These are phyloP conservation scores for Eledona agricola DNA, from an alignment of 2,888 invertebrate species.

Conservation along the genomic window DNA sequence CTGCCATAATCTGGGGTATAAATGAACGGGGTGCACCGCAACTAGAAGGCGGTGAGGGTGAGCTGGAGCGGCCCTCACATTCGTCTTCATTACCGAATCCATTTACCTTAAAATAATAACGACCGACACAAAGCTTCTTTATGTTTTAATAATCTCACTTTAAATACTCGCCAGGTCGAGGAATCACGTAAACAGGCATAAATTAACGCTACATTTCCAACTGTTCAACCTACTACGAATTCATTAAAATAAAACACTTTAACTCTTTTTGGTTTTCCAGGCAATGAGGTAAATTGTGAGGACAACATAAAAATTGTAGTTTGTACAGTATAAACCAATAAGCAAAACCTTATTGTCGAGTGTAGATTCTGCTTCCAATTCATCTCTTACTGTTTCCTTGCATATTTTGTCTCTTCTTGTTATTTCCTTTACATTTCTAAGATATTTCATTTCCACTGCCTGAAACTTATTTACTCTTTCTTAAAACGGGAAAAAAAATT, in stretches of 20 bases:
- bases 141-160: slow-evolving; percentile 41
- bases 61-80: slow-evolving; percentile 40
- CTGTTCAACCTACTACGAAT: neutral
- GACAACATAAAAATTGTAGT: too few species aligned
- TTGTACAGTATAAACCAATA: too few species aligned
- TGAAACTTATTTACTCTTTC: too few species aligned
- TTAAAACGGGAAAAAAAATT: too few species aligned
- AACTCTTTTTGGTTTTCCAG: too few species aligned
- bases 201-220: slow-evolving; percentile 15
- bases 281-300: too few species aligned
- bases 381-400: too few species aligned
- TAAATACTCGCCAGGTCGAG: slow-evolving; percentile 19
- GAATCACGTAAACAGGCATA: slow-evolving; percentile 18
- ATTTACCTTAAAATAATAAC: slow-evolving; percentile 53
- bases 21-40: slow-evolving; percentile 40
- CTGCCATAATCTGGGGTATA: slow-evolving; percentile 39
- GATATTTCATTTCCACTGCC: too few species aligned
- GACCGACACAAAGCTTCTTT: slow-evolving; percentile 49
- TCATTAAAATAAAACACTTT: neutral
- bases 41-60: slow-evolving; percentile 35
- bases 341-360: too few species aligned
- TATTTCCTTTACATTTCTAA: too few species aligned
- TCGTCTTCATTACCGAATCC: slow-evolving; percentile 53
- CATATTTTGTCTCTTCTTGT: too few species aligned
- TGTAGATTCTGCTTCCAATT: too few species aligned